Conservation (phyloP, 2,797 vertebrate species). For the Enteromius treurensis region DNA sequence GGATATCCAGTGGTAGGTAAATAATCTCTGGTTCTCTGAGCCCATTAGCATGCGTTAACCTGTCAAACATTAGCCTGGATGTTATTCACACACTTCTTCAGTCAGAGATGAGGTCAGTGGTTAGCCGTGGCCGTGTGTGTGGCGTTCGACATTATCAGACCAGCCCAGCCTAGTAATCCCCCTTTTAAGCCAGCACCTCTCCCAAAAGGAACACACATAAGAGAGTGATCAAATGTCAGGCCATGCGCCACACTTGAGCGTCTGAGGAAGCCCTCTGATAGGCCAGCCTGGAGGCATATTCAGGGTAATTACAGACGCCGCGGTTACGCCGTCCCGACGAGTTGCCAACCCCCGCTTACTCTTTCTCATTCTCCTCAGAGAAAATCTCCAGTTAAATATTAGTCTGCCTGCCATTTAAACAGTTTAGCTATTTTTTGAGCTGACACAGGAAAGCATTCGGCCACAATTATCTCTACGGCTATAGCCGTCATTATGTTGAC, state of each 20-base stretch:
- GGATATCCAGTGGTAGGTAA: constrained; percentile 47
- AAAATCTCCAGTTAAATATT: constrained; percentile 52
- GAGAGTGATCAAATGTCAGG: constrained; percentile 52
- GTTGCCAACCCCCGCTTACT: constrained; percentile 2
- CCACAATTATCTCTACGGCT: constrained; percentile 54
- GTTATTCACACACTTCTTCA: constrained; percentile 25
- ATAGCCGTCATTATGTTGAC: constrained; percentile 52
- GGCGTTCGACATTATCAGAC: constrained; percentile 48
- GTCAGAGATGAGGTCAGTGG: constrained; percentile 37
- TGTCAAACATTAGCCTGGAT: constrained; percentile 33
- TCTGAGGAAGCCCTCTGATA: constrained; percentile 28
- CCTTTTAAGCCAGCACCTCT: constrained; percentile 39
- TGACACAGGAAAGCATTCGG: constrained; percentile 49
- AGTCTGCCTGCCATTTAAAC: constrained; percentile 33
- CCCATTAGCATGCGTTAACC: constrained; percentile 44
- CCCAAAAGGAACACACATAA: constrained; percentile 46
- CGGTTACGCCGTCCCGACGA: constrained; percentile 1
- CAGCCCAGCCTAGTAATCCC: constrained; percentile 54
- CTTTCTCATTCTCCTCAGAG: background rate
- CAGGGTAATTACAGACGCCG: constrained; percentile 46
- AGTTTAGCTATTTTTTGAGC: constrained; percentile 55
- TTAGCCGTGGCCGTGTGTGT: constrained; percentile 25
- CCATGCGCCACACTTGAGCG: constrained; percentile 2
- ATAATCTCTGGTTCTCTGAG: constrained; percentile 42
- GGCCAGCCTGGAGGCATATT: constrained; percentile 37